phyloP scores from a whole-genome alignment of 2,888 invertebrate genomes.

The Pyralis farinalis region DNA sequence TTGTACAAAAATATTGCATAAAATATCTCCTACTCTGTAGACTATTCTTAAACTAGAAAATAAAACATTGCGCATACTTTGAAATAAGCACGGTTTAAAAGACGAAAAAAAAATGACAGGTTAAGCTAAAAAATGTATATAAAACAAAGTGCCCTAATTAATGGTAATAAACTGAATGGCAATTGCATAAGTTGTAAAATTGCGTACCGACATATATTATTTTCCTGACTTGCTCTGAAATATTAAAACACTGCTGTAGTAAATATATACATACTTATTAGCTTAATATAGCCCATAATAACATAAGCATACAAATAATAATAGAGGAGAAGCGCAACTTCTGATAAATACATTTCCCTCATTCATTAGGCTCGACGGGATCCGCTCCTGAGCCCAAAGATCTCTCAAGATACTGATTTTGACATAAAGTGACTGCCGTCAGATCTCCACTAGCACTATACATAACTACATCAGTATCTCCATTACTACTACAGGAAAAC shows the following conservation, averaged over 20 bases:
- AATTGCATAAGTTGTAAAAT: conserved; percentile 22
- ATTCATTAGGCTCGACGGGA: too few species aligned
- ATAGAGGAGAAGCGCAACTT: not conserved
- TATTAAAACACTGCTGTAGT: conserved; percentile 29
- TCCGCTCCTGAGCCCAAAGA: too few species aligned
- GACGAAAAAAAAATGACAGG: conserved; percentile 4
- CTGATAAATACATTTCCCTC: too few species aligned
- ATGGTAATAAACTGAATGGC: conserved; percentile 11
- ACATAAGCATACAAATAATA: conserved; percentile 5
- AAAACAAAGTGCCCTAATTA: conserved; percentile 10
- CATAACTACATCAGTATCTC: too few species aligned
- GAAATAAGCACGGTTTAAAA: not conserved
- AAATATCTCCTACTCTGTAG: too few species aligned
- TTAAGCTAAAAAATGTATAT: not conserved
- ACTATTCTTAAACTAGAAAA: too few species aligned
- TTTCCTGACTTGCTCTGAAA: conserved; percentile 78
- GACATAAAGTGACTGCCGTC: too few species aligned
- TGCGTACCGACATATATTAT: conserved; percentile 72
- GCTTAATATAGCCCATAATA: conserved; percentile 9
- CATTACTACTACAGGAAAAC: too few species aligned
- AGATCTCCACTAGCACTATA: too few species aligned
- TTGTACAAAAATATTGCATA: too few species aligned
- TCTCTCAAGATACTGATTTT: too few species aligned
- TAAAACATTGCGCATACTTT: not conserved
- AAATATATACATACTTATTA: conserved; percentile 12